phyloP scores from a whole-genome alignment of 2,797 vertebrate species.

The Meda fulgida region DNA sequence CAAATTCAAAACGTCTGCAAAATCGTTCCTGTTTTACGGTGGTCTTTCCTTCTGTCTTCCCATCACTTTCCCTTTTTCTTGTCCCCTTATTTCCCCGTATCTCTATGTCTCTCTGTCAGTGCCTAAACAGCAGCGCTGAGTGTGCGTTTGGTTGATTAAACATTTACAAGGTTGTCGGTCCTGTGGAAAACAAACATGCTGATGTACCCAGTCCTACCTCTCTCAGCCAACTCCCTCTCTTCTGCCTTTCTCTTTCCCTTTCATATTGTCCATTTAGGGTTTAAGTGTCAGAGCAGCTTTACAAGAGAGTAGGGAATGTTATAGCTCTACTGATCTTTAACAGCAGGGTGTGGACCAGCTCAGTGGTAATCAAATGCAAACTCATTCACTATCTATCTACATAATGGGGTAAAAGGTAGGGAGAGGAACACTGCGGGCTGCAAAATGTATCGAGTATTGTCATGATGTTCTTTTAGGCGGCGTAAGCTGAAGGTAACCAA shows the following conservation, averaged over 20 bases:
- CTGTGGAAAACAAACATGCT: constrained; percentile 19
- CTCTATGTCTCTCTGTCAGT: not conserved
- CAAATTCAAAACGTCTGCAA: not conserved
- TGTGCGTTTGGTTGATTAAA: constrained; percentile 50
- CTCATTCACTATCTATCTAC: constrained; percentile 4
- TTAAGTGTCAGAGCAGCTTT: not conserved
- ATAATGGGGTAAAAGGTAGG: constrained; percentile 14
- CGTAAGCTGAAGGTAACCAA: not conserved
- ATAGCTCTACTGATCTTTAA: constrained; percentile 17
- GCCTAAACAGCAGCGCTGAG: constrained; percentile 25
- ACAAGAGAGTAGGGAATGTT: not conserved
- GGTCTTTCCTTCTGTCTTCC: not conserved
- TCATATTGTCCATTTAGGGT: constrained; percentile 5
- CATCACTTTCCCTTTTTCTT: not conserved
- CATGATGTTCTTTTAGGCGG: not conserved
- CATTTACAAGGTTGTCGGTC: constrained; percentile 45
- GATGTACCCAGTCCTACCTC: not conserved
- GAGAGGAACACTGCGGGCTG: not conserved
- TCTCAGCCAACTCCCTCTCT: not conserved
- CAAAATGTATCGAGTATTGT: not conserved
- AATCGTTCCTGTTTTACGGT: not conserved
- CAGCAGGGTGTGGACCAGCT: constrained; percentile 22
- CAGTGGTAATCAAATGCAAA: constrained; percentile 23
- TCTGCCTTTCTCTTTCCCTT: not conserved
- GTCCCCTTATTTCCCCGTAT: not conserved